Evolutionary conservation across 30 jellyfish, hydroid and myxozoan species (phyloP), one percentile per base, ranked within the genome.

Genomic region (Rhopilema esculentum): DNA sequence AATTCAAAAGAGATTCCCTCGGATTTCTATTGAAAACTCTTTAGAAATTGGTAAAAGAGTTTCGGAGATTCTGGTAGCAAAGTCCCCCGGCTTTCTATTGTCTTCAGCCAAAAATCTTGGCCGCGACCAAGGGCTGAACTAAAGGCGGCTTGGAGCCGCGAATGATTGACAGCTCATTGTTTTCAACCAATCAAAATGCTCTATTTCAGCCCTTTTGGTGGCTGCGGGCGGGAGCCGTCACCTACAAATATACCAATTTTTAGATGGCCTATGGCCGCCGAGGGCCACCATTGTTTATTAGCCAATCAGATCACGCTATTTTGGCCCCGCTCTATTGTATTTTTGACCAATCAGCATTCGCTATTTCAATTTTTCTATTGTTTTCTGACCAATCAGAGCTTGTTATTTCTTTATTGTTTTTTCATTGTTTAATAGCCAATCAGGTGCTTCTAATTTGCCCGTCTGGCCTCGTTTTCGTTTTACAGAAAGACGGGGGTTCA

Each of bases 271-370:
- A 8, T 24, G 64, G 80, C 80, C 80, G 63, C 80, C 27, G 33
- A 40, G 30, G 77, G 40, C 77, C 40, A 40, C 77, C 49, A 19
- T 70, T 70, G 65, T 70, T 70, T 26, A 70, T 28, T 57, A 28
- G 24, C 80, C 80, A 28, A 70, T 70, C 65, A 70, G 64, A 70
- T 1, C n/a, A 1, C 80, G 28, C 63, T 28, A 70, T 70, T 70
- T 26, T 20, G 80, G 61, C 80, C n/a, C n/a, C 49, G 8, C 24
- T 23, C 12, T 2, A 19, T 70, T 70, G 80, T 70, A 1, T 8
- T 70, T 1, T 0, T 4, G 20, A 8, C 80, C 80, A 70, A 70
- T 70, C 78, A 67, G 26, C 7, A 33, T 19, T 4, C 80, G 7
- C 23, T 52, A 26, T 70, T 70, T 28, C 24, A 19, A 28, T 24